Evolutionary conservation across 2,888 invertebrate species (phyloP).

Genomic region (Chloroclysta siterata): DNA sequence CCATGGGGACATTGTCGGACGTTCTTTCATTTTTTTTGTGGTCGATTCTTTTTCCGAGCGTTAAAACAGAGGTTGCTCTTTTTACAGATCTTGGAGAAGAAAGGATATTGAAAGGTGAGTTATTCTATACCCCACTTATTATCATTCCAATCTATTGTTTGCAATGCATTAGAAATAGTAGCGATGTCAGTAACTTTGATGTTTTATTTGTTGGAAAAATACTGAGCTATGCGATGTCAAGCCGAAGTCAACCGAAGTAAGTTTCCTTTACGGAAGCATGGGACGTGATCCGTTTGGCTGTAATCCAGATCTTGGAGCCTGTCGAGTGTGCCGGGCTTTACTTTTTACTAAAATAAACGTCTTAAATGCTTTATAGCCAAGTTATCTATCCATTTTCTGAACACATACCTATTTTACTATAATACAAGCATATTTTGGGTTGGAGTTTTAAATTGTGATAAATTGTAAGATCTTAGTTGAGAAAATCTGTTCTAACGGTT

Average conservation of each 20-base stretch:
- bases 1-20: too few relatives aligned
- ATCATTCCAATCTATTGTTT: slow-evolving; percentile 1
- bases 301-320: slow-evolving; percentile 63
- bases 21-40: too few relatives aligned
- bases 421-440: not conserved
- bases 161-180: slow-evolving; percentile 15
- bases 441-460: not conserved
- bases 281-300: slow-evolving; percentile 69
- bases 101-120: too few relatives aligned
- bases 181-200: slow-evolving; percentile 26
- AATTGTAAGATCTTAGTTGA: too few relatives aligned
- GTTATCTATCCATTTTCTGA: slow-evolving; percentile 15
- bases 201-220: slow-evolving; percentile 43
- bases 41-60: too few relatives aligned
- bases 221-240: slow-evolving; percentile 53
- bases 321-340: slow-evolving; percentile 34
- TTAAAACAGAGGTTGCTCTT: too few relatives aligned
- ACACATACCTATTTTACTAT: not conserved
- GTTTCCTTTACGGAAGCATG: slow-evolving; percentile 64
- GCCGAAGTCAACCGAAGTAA: slow-evolving; percentile 52
- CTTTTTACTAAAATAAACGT: slow-evolving; percentile 32
- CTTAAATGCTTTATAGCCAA: slow-evolving; percentile 28
- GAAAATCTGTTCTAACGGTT: not conserved
- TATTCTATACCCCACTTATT: too few relatives aligned
- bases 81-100: too few relatives aligned